Evolutionary conservation across 2,113 vertebrate genomes (phyloP), one percentile per base, ranked within the genome.

Genomic region (Argyrosomus japonicus): DNA sequence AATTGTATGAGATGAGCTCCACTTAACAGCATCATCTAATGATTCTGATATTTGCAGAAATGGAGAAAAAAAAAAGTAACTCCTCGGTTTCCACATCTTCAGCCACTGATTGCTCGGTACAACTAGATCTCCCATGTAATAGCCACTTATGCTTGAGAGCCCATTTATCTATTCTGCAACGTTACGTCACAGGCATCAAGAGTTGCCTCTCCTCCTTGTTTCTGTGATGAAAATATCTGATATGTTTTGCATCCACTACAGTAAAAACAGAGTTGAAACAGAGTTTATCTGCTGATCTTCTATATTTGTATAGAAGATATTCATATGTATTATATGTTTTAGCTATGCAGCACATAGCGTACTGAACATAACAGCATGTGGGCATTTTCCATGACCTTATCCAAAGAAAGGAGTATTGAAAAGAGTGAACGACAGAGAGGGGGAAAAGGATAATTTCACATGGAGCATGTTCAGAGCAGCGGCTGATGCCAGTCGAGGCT

Each of bases 121-220:
- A 86, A 83, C 82, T 50, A 90, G 79, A 88, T 79, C 86, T 68
- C 82, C 79, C 36, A 14, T 86, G 82, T 91, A 90, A 92, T 90
- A 88, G 83, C 82, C 88, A 91, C 91, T 92, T 83, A 65, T 54
- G 81, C 57, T 84, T 32, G 48, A 90, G 81, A 86, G 83, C 73
- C 65, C 79, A 80, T 92, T 89, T 87, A 87, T 91, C 89, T 77
- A 15, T 77, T 73, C 75, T 82, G 70, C 71, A 63, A 57, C 43
- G 65, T 85, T 82, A 81, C 70, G 23, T 87, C 85, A 91, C 58
- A 40, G 53, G 32, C 61, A 57, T 68, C 11, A 23, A 80, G 63
- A 56, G 25, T 62, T 48, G 62, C 74, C 18, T 85, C 68, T 62
- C n/a, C 45, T 64, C 32, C 1, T 8, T 75, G 43, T 73, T 80